Percentiles rank a stretch among this genome's conserved stretches.
phyloP scores from a whole-genome alignment of 2,888 invertebrate genomes.

The Watsonalla binaria region DNA sequence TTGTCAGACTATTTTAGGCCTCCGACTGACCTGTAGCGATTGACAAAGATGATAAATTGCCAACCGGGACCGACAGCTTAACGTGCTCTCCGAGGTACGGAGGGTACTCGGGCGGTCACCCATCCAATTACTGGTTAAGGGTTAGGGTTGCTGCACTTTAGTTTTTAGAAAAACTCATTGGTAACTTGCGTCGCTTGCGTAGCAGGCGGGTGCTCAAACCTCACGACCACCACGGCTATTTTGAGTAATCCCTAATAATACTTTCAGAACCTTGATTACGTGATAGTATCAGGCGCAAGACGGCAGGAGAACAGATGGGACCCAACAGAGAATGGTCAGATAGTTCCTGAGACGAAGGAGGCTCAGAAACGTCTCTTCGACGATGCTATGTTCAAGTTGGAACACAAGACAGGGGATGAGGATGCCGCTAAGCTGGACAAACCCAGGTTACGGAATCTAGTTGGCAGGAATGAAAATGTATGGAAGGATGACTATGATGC shows the following conservation, averaged over 20 bases:
- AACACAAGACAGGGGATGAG: constrained; percentile 92
- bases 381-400: constrained; percentile 98
- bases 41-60: too few relatives aligned
- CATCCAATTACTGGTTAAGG: too few relatives aligned
- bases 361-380: constrained; percentile 92
- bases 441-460: constrained; percentile 85
- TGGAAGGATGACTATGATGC: constrained; percentile 97
- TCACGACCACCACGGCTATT: too few relatives aligned
- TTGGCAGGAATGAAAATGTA: constrained; percentile 86
- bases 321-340: constrained; percentile 95
- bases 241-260: not conserved
- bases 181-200: too few relatives aligned
- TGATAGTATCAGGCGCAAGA: constrained; percentile 95
- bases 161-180: too few relatives aligned
- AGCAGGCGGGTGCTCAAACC: too few relatives aligned
- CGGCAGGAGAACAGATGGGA: constrained; percentile 99
- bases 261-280: constrained; percentile 96
- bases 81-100: too few relatives aligned
- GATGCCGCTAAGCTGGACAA: constrained; percentile 83
- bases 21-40: too few relatives aligned
- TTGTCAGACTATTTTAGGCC: too few relatives aligned
- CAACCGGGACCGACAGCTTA: too few relatives aligned
- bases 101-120: too few relatives aligned
- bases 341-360: constrained; percentile 94
- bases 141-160: too few relatives aligned